Conservation (phyloP, 23 tunicate species). For the Trididemnum clinides region DNA sequence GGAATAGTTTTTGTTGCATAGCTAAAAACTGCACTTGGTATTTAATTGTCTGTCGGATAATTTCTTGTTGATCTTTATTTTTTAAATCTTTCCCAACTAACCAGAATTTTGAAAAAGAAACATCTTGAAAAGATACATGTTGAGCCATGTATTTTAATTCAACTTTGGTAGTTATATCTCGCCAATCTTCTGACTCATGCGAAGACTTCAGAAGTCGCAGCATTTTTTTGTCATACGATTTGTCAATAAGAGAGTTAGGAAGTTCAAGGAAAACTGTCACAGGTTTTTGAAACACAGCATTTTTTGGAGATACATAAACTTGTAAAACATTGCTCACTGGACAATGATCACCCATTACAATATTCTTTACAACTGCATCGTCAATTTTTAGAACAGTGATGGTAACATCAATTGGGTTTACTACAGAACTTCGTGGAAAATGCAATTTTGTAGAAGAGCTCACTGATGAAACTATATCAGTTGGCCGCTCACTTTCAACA, state of each 20-base stretch:
- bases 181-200: conserved; percentile 52
- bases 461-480: conserved; percentile 34
- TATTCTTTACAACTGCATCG: conserved; percentile 15
- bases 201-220: conserved; percentile 62
- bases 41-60: conserved; percentile 46
- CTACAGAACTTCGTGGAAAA: conserved; percentile 48
- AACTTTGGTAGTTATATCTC: conserved; percentile 55
- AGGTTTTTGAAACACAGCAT: conserved; percentile 44
- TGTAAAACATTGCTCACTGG: conserved; percentile 54
- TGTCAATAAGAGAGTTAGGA: conserved; percentile 61
- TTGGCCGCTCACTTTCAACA: neutral
- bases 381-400: conserved; percentile 50
- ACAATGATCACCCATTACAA: neutral
- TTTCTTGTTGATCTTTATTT: conserved; percentile 59
- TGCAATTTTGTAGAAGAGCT: conserved; percentile 30
- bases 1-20: conserved; percentile 60
- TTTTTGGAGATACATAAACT: conserved; percentile 43
- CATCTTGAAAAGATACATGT: conserved; percentile 63
- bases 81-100: conserved; percentile 46
- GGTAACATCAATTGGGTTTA: conserved; percentile 24
- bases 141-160: conserved; percentile 41
- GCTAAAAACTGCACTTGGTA: conserved; percentile 85
- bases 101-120: conserved; percentile 68
- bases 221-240: conserved; percentile 27
- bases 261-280: conserved; percentile 65